Evolutionary conservation across 2,797 vertebrate species (phyloP).

Genomic region (Sebastes cheni): DNA sequence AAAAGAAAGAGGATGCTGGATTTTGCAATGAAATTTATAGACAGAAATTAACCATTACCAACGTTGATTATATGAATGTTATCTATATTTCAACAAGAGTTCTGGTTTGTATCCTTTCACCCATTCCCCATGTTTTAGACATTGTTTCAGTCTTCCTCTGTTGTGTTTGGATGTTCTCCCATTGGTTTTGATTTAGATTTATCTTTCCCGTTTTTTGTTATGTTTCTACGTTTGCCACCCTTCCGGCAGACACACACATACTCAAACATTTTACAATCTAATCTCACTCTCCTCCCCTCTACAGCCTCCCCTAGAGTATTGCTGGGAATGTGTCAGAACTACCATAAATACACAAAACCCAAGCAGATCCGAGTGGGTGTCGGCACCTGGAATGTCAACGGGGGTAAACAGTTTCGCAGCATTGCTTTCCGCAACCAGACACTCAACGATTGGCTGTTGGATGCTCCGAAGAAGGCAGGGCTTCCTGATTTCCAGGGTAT

Average conservation of each 20-base stretch:
- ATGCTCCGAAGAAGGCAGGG: slow-evolving; percentile 92
- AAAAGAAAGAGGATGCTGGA: neutral
- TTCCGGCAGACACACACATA: neutral
- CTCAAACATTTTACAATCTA: slow-evolving; percentile 1
- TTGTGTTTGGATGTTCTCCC: slow-evolving; percentile 24
- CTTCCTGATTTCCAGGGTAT: slow-evolving; percentile 93
- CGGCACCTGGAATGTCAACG: slow-evolving; percentile 98
- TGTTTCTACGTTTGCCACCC: neutral
- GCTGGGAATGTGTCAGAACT: slow-evolving; percentile 96
- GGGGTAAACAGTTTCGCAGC: slow-evolving; percentile 97
- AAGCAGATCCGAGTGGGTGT: slow-evolving; percentile 91
- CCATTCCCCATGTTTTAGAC: slow-evolving; percentile 12
- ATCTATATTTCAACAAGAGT: slow-evolving; percentile 22
- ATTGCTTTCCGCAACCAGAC: slow-evolving; percentile 98
- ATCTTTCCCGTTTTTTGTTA: neutral
- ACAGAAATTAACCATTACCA: slow-evolving; percentile 56
- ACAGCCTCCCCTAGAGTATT: slow-evolving; percentile 95
- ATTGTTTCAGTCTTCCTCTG: neutral
- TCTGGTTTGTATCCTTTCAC: neutral
- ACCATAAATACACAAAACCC: slow-evolving; percentile 93
- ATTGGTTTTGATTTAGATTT: slow-evolving; percentile 11
- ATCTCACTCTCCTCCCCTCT: slow-evolving; percentile 15
- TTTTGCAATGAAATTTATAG: slow-evolving; percentile 2
- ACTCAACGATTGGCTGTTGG: slow-evolving; percentile 96
- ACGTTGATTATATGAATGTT: slow-evolving; percentile 34